Base-by-base conservation (phyloP, 1,140 invertebrate genomes). In the Bacillus rossius region DNA sequence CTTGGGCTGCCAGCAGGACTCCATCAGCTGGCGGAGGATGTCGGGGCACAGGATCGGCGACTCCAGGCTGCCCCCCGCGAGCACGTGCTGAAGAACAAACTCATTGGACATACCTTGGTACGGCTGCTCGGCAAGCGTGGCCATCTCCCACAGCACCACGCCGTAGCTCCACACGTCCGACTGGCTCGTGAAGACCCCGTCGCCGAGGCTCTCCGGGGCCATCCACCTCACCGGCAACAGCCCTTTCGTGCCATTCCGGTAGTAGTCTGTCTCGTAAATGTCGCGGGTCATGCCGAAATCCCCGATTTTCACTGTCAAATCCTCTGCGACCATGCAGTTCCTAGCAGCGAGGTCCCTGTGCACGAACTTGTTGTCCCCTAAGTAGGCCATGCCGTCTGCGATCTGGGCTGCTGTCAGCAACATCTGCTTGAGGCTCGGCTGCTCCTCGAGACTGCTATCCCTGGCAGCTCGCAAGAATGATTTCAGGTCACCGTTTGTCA, bases 81-180 rank as follows among this genome's bases (percentile, higher is more conserved):
- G 89, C 43, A 98, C 94, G 75, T 92, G 94, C 20, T 86, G 83
- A 7, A 88, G 69, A 2, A 82, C 80, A 73, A 76, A 38, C 72
- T 89, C 87, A 70, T 91, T 90, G 22, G 83, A 82, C 55, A 88
- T 71, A 7, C 86, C 86, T 79, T 84, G 66, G 74, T 99, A 99
- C 10, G 97, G 97, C 75, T 98, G 95, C 50, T 92, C 92, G 16
- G 92, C 95, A 14, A 98, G 77, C 0, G 96, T 98, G 5, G 91
- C 91, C 92, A 98, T 98, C 78, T 99, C 96, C 93, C 96, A 99
- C 20, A 99, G 73, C 2, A 99, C 95, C n/a, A 98, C 88, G 29
- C 96, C 96, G 73, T 91, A 98, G 70, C 89, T 95, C 94, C 96
- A 99, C 3, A 96, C 90, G 75, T 99, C 96, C 38, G 92, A 97